Conservation (phyloP, 2,113 vertebrate genomes). For the Laticauda laticaudata region DNA sequence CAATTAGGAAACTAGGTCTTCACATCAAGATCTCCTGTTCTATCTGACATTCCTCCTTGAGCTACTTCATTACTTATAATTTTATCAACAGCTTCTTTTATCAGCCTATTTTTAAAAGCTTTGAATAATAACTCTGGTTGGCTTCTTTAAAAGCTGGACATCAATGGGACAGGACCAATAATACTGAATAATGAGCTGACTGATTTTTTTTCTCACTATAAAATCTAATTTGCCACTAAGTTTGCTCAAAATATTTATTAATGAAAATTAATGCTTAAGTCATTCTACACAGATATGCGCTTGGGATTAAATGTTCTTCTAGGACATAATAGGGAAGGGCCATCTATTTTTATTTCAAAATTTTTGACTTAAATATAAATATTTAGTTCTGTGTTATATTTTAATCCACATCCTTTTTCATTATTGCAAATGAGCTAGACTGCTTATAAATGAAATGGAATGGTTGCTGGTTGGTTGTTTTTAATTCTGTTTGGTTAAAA, state of each 20-base stretch:
- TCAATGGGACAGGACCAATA: slow-evolving; percentile 5
- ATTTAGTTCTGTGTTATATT: background rate
- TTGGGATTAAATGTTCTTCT: background rate
- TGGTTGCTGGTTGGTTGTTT: background rate
- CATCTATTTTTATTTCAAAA: background rate
- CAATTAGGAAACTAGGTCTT: slow-evolving; percentile 76
- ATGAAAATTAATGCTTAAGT: background rate
- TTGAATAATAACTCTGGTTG: slow-evolving; percentile 46
- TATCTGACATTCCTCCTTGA: slow-evolving; percentile 63
- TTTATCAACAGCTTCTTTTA: slow-evolving; percentile 64
- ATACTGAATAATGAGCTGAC: slow-evolving; percentile 40
- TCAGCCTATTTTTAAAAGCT: slow-evolving; percentile 52
- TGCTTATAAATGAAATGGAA: background rate
- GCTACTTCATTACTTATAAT: slow-evolving; percentile 70
- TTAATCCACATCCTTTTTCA: background rate
- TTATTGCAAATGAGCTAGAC: background rate
- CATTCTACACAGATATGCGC: background rate
- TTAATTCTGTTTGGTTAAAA: background rate
- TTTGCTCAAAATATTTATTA: slow-evolving; percentile 36
- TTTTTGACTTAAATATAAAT: background rate
- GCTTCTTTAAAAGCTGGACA: slow-evolving; percentile 42
- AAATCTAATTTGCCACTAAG: slow-evolving; percentile 12
- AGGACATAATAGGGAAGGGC: background rate
- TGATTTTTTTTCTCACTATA: slow-evolving; percentile 27
- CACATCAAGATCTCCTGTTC: slow-evolving; percentile 65